A percentile compares a stretch with the other conserved stretches of the same genome.
phyloP scores from a whole-genome alignment of 2,888 invertebrate species.

The Achlya flavicornis region DNA sequence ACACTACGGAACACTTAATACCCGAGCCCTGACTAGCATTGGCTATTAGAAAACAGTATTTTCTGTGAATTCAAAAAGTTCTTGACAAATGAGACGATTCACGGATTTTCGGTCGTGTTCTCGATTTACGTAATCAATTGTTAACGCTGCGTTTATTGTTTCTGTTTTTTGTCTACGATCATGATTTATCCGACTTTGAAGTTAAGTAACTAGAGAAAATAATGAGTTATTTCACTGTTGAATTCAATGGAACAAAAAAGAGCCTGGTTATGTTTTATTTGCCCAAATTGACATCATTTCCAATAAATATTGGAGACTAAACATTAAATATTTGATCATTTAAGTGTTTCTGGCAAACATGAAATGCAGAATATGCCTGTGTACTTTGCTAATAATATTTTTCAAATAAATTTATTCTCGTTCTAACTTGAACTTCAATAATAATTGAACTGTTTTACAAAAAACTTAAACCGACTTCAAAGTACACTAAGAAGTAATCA shows the following conservation, averaged over 20 bases:
- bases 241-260: not conserved
- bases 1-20: not conserved
- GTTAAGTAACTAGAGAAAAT: conserved; percentile 40
- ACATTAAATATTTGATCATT: not conserved
- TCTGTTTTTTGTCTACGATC: conserved; percentile 45
- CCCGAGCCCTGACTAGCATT: no score
- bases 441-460: no score
- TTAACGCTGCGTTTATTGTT: conserved; percentile 47
- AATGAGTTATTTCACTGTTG: conserved; percentile 10
- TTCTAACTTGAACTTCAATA: no score
- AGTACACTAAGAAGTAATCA: no score
- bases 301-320: not conserved
- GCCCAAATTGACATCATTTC: not conserved
- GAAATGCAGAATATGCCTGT: no score
- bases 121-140: conserved; percentile 61
- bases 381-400: no score
- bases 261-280: not conserved
- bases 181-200: conserved; percentile 46
- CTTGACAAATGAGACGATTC: conserved; percentile 37
- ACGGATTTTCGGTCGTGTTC: conserved; percentile 47
- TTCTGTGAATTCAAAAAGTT: conserved; percentile 23
- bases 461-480: no score
- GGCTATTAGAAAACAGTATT: conserved; percentile 7
- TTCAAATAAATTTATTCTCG: no score
- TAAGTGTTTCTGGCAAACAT: not conserved